A percentile compares a stretch with the other conserved stretches of the same genome.
These are phyloP conservation scores for Sarcophaga subvicina DNA, from an alignment of 2,888 invertebrate species.

Conservation along the genomic window DNA sequence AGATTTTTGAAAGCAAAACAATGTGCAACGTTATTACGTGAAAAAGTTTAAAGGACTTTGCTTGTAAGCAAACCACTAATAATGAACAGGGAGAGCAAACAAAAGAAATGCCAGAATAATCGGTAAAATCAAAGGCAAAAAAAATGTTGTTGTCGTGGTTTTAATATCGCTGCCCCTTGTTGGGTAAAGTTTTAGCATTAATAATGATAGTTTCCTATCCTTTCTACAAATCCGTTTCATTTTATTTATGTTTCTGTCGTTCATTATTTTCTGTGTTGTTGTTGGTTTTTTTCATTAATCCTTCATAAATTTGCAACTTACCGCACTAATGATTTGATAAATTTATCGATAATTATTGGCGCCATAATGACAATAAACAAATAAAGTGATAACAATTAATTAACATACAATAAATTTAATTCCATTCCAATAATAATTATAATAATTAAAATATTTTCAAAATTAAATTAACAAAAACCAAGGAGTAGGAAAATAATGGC, in stretches of 20 bases:
- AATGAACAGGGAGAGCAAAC: neutral
- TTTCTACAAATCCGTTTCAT: neutral
- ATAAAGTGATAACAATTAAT: slow-evolving; percentile 34
- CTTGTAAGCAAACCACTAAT: neutral
- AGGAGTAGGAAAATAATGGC: too few relatives aligned
- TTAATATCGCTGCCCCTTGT: too few relatives aligned
- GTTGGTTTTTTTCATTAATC: neutral
- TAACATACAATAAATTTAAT: slow-evolving; percentile 32
- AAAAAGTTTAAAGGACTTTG: too few relatives aligned
- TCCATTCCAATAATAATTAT: neutral
- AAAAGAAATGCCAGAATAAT: neutral
- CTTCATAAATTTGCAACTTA: slow-evolving; percentile 3
- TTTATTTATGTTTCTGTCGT: neutral
- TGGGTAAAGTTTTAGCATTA: too few relatives aligned
- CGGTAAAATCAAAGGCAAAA: neutral
- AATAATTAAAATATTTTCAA: neutral
- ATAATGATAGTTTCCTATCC: too few relatives aligned
- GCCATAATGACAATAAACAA: slow-evolving; percentile 18
- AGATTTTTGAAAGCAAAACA: slow-evolving; percentile 2
- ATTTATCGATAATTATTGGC: slow-evolving; percentile 23
- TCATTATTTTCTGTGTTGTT: neutral
- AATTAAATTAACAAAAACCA: neutral
- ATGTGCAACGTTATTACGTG: neutral
- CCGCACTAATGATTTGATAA: slow-evolving; percentile 36
- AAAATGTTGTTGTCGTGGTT: too few relatives aligned